A percentile compares a stretch with the other conserved stretches of the same genome.
phyloP scores from a whole-genome alignment of 2,113 vertebrate species.

The Bos indicus region DNA sequence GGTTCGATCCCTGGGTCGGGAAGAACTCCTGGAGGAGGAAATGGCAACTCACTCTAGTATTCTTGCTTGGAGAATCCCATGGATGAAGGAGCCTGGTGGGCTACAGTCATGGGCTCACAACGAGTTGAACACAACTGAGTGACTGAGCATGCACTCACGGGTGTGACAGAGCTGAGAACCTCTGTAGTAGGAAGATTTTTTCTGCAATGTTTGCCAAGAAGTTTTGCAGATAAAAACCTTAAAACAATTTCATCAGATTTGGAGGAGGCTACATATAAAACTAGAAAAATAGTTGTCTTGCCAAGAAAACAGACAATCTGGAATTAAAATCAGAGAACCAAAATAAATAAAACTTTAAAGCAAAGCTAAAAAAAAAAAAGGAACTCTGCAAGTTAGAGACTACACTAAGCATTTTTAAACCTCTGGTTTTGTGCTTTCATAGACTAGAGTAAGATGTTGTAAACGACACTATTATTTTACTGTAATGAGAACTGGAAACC shows the following conservation, averaged over 20 bases:
- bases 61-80: not conserved
- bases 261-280: not conserved
- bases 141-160: not conserved
- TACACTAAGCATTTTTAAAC: not conserved
- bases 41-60: not conserved
- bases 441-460: constrained; percentile 39
- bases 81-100: not conserved
- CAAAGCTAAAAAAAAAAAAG: not conserved
- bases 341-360: not conserved
- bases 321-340: constrained; percentile 16
- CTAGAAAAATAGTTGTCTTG: constrained; percentile 19
- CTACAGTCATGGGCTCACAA: not conserved
- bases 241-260: not conserved
- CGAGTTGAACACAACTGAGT: not conserved
- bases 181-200: not conserved
- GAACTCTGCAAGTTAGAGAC: not conserved
- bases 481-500: constrained; percentile 19
- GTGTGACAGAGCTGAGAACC: not conserved
- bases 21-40: not conserved
- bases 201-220: not conserved
- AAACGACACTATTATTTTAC: constrained; percentile 3
- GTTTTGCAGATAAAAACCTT: constrained; percentile 15
- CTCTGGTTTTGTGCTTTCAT: constrained; percentile 1
- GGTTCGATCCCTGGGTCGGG: not conserved
- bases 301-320: constrained; percentile 1